Base-by-base conservation (phyloP, 2,113 vertebrate genomes). In the Bujurquina vittata region DNA sequence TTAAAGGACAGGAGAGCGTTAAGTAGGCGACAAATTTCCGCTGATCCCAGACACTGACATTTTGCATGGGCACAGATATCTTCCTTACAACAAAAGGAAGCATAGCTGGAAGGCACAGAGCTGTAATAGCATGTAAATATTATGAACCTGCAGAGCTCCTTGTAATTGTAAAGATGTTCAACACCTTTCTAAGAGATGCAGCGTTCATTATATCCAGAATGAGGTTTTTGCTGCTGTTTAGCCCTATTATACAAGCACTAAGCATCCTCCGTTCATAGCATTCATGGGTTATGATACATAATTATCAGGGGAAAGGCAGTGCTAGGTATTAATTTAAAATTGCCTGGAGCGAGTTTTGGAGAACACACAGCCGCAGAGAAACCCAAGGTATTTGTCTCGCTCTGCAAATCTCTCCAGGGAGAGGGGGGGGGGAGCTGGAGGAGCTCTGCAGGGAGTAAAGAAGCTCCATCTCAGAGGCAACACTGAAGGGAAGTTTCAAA, bases 371-470 rank as follows among this genome's bases (percentile, higher is more conserved):
- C 87, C 89, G 87, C 85, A 37, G 89, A 94, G 93, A 93, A 94
- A 91, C 84, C 88, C 85, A 77, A 92, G 93, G 93, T 94, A 92
- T 94, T 93, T 94, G 92, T 94, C 92, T 94, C 90, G 40, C 84
- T 91, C 85, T 81, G 87, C 81, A 89, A 91, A 94, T 92, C 90
- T 93, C 93, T 75, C 87, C 81, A 55, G 92, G 94, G 94, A 94
- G 83, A 86, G 62, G 74, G 73, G 5, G 62, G 74, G 73, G 5
- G 82, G 82, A 91, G 88, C 90, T 93, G 88, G 86, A 89, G 89
- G 73, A 83, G 85, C 87, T 92, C 92, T 90, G 88, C 87, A 84
- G 94, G 95, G 94, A 95, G 88, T 80, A 77, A 79, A 83, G 84
- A 89, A 80, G 80, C 90, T 88, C 90, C 77, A 77, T 90, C 88